Evolutionary conservation across 2,113 vertebrate species (phyloP).

Genomic region (Mixornis gularis): DNA sequence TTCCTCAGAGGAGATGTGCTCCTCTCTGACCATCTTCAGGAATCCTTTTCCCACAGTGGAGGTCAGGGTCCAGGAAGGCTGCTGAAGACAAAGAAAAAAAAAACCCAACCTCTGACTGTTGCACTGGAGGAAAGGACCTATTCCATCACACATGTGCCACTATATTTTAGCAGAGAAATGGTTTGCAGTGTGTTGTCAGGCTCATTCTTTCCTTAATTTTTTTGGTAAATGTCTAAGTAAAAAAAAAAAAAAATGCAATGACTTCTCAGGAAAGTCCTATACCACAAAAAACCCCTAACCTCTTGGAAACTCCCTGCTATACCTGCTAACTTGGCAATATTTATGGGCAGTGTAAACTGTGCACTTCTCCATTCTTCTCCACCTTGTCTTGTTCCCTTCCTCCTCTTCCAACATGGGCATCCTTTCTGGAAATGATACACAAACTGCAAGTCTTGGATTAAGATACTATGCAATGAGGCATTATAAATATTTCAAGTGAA

Average conservation of each 20-base stretch:
- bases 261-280: background rate
- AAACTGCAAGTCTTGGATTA: background rate
- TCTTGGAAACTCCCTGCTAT: background rate
- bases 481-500: background rate
- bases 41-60: background rate
- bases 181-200: background rate
- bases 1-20: background rate
- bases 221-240: background rate
- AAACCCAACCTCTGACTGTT: background rate
- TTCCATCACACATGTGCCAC: background rate
- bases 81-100: background rate
- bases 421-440: background rate
- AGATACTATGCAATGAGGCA: background rate
- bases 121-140: background rate
- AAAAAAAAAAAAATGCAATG: background rate
- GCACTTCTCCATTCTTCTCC: background rate
- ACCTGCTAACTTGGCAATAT: background rate
- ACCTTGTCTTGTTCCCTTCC: background rate
- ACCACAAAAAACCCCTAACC: rapidly evolving
- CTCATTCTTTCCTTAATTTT: background rate
- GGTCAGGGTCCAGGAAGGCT: background rate
- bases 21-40: background rate
- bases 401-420: background rate
- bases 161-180: background rate
- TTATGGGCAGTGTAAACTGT: background rate